Evolutionary conservation across 2,888 invertebrate genomes (phyloP), one percentile per base, ranked within the genome.

Genomic region (Aphodius sticticus): DNA sequence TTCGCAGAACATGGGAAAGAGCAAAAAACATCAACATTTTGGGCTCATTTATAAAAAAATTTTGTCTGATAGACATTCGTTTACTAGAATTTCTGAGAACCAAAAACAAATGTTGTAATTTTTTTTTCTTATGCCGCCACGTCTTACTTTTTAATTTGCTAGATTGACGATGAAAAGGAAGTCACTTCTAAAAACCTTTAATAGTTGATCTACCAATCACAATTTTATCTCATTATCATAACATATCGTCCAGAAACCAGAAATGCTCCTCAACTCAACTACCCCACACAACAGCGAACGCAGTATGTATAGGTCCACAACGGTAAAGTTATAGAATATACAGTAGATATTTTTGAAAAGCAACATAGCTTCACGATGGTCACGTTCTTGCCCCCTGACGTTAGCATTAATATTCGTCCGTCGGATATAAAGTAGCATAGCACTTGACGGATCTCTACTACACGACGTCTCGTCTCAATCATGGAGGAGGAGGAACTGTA

Each of bases 371-470:
- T 53, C 53, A 53, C 53, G 53, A 53, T 53, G 53, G 53, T 53
- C 53, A 53, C 53, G 53, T 53, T 53, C 53, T 53, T 53, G 53
- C 53, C 53, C 53, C 53, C 53, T 53, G 53, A 53, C 53, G 53
- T 53, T 53, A 53, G 9, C 53, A 53, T 53, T 53, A 53, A 53
- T 53, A 53, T 53, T 26, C 53, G 53, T 53, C 53, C 9, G 53
- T 53, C 53, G 53, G 9, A 53, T 53, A 53, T 53, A 53, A 53
- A 53, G 53, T 53, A 53, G 53, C 53, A 5, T 53, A 12, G n/a
- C 53, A 53, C 53, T 53, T 53, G 53, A 53, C 53, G 53, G 53
- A 53, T 53, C 53, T 53, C 53, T 7, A 9, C 53, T 53, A 53
- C 53, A 53, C 53, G 53, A 53, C 53, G 53, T 53, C 53, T 53